Percentiles rank a stretch among this genome's conserved stretches.
Conservation (phyloP, 53 echinoderm and acorn worm species). For the Arbacia lixula region DNA sequence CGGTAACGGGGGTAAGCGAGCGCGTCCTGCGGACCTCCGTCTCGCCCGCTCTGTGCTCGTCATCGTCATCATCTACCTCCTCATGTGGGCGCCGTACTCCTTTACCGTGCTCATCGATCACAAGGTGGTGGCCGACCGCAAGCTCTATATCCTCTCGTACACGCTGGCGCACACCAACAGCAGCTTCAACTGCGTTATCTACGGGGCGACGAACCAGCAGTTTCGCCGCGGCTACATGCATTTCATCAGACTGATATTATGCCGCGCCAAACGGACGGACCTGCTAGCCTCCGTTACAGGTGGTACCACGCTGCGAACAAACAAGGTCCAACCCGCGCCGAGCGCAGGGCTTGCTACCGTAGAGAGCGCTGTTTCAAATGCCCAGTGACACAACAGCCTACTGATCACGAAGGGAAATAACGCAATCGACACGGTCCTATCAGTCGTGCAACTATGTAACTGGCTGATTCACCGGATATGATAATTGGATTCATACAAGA, state of each 20-base stretch:
- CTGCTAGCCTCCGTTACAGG: slow-evolving; percentile 2
- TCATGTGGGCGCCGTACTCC: slow-evolving; percentile 77
- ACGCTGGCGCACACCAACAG: slow-evolving; percentile 73
- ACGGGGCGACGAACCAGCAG: slow-evolving; percentile 71
- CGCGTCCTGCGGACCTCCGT: slow-evolving; percentile 44
- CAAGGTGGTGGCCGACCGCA: slow-evolving; percentile 32
- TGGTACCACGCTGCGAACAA: neutral
- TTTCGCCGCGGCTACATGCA: slow-evolving; percentile 68
- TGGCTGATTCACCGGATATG: too few species aligned
- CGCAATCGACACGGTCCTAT: too few species aligned
- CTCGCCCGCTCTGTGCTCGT: slow-evolving; percentile 65
- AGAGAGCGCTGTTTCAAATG: slow-evolving; percentile 1
- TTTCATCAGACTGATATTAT: slow-evolving; percentile 33
- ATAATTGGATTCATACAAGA: too few species aligned
- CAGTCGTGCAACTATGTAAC: too few species aligned
- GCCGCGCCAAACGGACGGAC: slow-evolving; percentile 22
- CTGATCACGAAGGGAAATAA: too few species aligned
- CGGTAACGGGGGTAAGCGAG: neutral
- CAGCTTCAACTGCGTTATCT: slow-evolving; percentile 74
- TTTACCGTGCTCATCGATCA: slow-evolving; percentile 60
- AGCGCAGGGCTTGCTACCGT: neutral
- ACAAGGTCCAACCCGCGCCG: slow-evolving; percentile 1
- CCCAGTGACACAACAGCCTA: too few species aligned
- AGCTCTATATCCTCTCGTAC: slow-evolving; percentile 48
- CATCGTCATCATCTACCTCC: slow-evolving; percentile 65